Conservation (phyloP, 2,888 invertebrate species). For the Pogonocherus hispidulus region DNA sequence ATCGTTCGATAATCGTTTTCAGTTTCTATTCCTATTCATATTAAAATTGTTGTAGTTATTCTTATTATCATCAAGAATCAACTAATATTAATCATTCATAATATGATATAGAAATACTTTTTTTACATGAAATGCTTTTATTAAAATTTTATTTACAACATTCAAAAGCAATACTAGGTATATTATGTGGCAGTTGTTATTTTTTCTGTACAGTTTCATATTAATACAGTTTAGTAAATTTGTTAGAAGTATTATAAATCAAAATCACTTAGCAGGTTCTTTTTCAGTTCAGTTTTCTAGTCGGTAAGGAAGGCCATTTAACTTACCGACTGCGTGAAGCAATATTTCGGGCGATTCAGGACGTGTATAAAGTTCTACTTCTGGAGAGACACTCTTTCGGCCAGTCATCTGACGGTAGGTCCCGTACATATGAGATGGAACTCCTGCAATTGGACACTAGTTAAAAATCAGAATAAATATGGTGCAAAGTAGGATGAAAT, state of each 20-base stretch:
- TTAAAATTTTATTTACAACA: slow-evolving; percentile 16
- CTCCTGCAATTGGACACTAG: slow-evolving; percentile 63
- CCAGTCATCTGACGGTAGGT: slow-evolving; percentile 68
- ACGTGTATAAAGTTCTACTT: slow-evolving; percentile 59
- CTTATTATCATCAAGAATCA: too few relatives aligned
- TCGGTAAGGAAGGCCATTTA: slow-evolving; percentile 56
- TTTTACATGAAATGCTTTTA: neutral
- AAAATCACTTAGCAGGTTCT: slow-evolving; percentile 1
- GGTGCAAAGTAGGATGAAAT: too few relatives aligned
- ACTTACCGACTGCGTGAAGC: slow-evolving; percentile 61
- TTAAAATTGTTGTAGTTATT: too few relatives aligned
- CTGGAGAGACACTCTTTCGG: slow-evolving; percentile 58
- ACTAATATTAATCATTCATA: too few relatives aligned
- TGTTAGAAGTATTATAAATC: slow-evolving; percentile 14
- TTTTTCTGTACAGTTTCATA: slow-evolving; percentile 1
- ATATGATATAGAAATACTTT: too few relatives aligned
- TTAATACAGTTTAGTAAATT: slow-evolving; percentile 29
- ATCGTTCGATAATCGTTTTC: too few relatives aligned
- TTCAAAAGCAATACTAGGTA: slow-evolving; percentile 34
- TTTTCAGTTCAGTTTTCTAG: slow-evolving; percentile 51
- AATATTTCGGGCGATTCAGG: slow-evolving; percentile 60
- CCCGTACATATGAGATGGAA: slow-evolving; percentile 69
- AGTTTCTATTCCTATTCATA: too few relatives aligned
- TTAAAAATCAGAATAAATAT: too few relatives aligned
- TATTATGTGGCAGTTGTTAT: slow-evolving; percentile 7